These are phyloP conservation scores for Eriosoma lanigerum DNA, from an alignment of 1,140 invertebrate species.

Conservation along the genomic window DNA sequence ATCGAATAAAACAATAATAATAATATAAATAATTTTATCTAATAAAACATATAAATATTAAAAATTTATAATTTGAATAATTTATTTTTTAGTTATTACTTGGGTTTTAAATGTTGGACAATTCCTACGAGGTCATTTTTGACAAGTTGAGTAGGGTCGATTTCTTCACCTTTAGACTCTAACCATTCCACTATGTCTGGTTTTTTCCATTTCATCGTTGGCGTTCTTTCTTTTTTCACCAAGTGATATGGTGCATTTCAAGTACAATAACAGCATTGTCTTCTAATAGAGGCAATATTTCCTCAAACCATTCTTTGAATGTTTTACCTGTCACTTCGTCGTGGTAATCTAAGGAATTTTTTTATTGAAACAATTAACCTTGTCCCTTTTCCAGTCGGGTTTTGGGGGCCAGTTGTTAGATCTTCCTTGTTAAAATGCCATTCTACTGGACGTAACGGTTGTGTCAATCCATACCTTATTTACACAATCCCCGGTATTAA, in stretches of 20 bases:
- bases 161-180: background rate
- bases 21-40: background rate
- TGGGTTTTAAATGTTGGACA: background rate
- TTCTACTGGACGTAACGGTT: background rate
- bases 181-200: background rate
- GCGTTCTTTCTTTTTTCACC: constrained; percentile 2
- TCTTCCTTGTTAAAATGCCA: background rate
- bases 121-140: constrained; percentile 27
- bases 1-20: too few species aligned
- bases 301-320: constrained; percentile 34
- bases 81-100: constrained; percentile 7
- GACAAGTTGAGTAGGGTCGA: background rate
- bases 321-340: constrained; percentile 12
- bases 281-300: constrained; percentile 15
- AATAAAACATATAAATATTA: constrained; percentile 7
- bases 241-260: constrained; percentile 43
- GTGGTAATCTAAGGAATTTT: constrained; percentile 37
- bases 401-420: background rate
- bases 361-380: constrained; percentile 6
- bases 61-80: background rate
- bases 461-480: background rate
- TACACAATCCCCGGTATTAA: background rate
- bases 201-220: background rate
- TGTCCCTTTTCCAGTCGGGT: constrained; percentile 6
- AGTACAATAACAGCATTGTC: constrained; percentile 5